These are phyloP conservation scores for Ardeotis arabs DNA, from an alignment of 2,113 vertebrate species.

Conservation along the genomic window DNA sequence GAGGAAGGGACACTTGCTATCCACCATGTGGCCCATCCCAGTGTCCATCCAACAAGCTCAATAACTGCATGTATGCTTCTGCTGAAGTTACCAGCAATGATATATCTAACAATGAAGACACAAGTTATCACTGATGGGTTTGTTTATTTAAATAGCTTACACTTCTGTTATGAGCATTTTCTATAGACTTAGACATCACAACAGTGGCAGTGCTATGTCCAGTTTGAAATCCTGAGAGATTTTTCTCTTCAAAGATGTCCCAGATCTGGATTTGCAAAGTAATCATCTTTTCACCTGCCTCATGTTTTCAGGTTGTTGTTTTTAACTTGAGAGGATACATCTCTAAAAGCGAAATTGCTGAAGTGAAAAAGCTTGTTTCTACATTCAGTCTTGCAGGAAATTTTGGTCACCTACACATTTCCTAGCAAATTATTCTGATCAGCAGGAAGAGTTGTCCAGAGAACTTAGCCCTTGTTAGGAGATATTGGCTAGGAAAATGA, in stretches of 20 bases:
- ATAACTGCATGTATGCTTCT: not conserved
- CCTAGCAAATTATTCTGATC: slow-evolving; percentile 13
- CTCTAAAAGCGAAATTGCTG: not conserved
- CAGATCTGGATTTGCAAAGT: not conserved
- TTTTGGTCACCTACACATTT: not conserved
- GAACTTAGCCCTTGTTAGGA: slow-evolving; percentile 12
- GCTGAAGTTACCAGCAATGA: not conserved
- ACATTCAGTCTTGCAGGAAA: not conserved
- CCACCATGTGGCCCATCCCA: not conserved
- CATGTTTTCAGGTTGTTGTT: not conserved
- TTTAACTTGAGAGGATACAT: not conserved
- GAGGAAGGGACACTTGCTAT: not conserved
- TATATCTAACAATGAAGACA: not conserved
- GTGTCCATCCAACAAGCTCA: not conserved
- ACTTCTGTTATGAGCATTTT: not conserved
- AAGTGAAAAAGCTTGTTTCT: not conserved
- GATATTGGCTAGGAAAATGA: slow-evolving; percentile 7
- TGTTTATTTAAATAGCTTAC: not conserved
- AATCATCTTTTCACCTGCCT: not conserved
- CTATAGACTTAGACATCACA: not conserved
- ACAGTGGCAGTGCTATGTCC: not conserved
- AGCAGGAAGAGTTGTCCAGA: not conserved
- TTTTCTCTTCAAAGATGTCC: not conserved
- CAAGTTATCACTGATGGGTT: not conserved
- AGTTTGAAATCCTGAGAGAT: not conserved